Evolutionary conservation across 2,113 vertebrate genomes (phyloP).

Genomic region (Epinephelus cyanopodus): DNA sequence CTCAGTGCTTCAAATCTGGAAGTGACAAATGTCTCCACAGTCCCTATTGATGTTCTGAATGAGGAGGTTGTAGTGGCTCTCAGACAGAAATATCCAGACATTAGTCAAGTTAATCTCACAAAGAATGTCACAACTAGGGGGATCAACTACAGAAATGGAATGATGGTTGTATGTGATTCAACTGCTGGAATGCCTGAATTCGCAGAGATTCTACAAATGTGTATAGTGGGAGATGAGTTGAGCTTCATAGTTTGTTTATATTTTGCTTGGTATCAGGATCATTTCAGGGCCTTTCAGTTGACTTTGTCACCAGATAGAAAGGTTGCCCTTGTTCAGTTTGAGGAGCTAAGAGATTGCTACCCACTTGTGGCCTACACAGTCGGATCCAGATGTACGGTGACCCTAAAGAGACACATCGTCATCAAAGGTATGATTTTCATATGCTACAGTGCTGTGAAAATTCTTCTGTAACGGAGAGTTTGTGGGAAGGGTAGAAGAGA

Average conservation of each 20-base stretch:
- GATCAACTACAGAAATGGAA: conserved; percentile 33
- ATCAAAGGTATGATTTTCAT: no score
- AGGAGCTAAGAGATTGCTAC: no score
- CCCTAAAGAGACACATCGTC: no score
- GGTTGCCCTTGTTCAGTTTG: conserved; percentile 12
- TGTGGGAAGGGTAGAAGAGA: no score
- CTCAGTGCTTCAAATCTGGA: background rate
- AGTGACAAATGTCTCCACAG: no score
- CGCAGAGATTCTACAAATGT: conserved; percentile 50
- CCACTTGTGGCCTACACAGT: no score
- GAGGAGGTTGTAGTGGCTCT: no score
- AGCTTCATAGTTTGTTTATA: conserved; percentile 20
- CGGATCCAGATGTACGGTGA: no score
- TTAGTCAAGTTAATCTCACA: conserved; percentile 20
- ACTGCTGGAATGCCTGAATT: conserved; percentile 48
- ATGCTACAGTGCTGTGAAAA: no score
- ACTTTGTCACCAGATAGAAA: conserved; percentile 24
- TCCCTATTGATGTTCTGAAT: no score
- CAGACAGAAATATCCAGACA: conserved; percentile 7
- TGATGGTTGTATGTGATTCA: conserved; percentile 20
- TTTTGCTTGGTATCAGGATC: conserved; percentile 28
- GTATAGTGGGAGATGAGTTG: conserved; percentile 15
- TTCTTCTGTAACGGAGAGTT: no score
- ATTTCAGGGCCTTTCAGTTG: conserved; percentile 24
- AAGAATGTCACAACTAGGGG: conserved; percentile 32